Percentiles rank a stretch among this genome's conserved stretches.
Evolutionary conservation across 2,113 vertebrate species (phyloP).

Genomic region (Alligator sinensis): DNA sequence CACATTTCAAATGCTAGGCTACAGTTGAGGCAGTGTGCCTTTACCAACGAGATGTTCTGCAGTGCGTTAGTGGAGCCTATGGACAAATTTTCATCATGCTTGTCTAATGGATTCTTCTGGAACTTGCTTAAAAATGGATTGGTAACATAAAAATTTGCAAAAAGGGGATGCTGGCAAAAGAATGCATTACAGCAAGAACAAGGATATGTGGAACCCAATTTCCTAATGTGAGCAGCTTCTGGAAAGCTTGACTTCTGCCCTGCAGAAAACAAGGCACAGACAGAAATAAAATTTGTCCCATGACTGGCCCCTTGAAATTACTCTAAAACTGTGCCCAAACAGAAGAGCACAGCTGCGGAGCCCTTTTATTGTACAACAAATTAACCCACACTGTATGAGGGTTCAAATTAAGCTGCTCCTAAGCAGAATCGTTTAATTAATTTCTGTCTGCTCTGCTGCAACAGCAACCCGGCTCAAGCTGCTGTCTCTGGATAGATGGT

Average conservation of each 20-base stretch:
- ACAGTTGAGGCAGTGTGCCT: constrained; percentile 31
- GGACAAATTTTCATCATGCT: constrained; percentile 52
- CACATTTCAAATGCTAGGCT: constrained; percentile 33
- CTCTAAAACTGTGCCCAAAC: no score
- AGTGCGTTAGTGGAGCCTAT: constrained; percentile 43
- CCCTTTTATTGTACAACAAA: no score
- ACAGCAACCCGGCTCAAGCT: no score
- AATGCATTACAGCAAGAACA: constrained; percentile 58
- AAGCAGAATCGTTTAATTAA: no score
- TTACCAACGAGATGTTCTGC: constrained; percentile 46
- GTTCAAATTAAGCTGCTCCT: no score
- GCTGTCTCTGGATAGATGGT: no score
- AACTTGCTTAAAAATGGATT: constrained; percentile 54
- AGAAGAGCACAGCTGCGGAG: no score
- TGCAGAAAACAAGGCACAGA: constrained; percentile 15
- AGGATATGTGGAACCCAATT: constrained; percentile 67
- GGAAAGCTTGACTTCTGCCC: constrained; percentile 64
- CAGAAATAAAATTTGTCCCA: no score
- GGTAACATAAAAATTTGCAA: constrained; percentile 62
- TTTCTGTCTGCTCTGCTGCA: no score
- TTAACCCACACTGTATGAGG: no score
- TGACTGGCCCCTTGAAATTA: no score
- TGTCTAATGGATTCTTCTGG: constrained; percentile 55
- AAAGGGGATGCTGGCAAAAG: constrained; percentile 46
- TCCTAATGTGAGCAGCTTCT: constrained; percentile 67